Percentiles rank a stretch among this genome's conserved stretches.
These are phyloP conservation scores for Caenorhabditis latens DNA, from an alignment of 1,140 invertebrate genomes.

Conservation along the genomic window DNA sequence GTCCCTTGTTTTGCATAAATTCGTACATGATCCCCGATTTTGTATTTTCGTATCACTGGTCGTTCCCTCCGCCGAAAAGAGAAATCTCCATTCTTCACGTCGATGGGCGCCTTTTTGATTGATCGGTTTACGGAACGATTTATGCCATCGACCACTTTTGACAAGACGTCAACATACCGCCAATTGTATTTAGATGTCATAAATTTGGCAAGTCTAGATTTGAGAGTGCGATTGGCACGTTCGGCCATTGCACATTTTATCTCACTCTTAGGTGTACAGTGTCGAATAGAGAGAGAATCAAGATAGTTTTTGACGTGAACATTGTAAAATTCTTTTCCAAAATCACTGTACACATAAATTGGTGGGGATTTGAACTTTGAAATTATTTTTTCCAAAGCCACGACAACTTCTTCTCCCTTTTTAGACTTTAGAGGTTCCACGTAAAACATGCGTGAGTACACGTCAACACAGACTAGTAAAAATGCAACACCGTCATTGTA, in stretches of 20 bases:
- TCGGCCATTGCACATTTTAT: constrained; percentile 4
- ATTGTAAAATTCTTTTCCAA: constrained; percentile 13
- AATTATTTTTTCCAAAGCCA: not conserved
- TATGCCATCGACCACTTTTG: not conserved
- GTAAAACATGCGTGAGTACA: not conserved
- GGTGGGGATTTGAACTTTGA: not conserved
- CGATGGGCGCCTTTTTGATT: not conserved
- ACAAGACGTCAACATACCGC: not conserved
- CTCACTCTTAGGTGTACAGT: constrained; percentile 1
- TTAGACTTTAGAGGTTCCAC: not conserved
- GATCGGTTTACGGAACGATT: not conserved
- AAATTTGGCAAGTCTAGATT: not conserved
- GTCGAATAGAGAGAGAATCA: not conserved
- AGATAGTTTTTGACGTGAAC: not conserved
- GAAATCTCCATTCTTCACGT: not conserved
- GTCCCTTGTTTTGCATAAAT: constrained; percentile 1
- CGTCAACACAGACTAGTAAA: not conserved
- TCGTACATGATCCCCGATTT: not conserved
- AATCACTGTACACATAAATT: constrained; percentile 5
- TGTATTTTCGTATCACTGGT: not conserved
- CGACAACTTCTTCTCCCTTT: not conserved
- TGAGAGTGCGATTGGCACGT: not conserved
- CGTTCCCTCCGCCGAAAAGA: not conserved
- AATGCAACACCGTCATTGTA: not conserved
- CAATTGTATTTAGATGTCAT: constrained; percentile 2